Base-by-base conservation (phyloP, 2,797 vertebrate species). In the Tachyglossus aculeatus region DNA sequence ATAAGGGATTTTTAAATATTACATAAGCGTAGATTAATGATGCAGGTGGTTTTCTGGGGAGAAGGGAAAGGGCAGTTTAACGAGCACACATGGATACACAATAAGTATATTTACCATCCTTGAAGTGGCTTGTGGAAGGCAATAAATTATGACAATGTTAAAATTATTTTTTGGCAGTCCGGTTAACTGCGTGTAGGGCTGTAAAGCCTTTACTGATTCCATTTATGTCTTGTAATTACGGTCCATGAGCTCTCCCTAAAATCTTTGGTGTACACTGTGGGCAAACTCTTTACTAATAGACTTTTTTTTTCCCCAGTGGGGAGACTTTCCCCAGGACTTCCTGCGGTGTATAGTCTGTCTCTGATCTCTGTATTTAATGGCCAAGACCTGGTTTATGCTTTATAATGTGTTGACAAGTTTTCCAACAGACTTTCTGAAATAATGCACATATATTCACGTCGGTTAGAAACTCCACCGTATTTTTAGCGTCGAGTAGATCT, bases 341-440 rank as follows among this genome's bases (percentile, higher is more conserved):
- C 88, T 87, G 88, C 79, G 51, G 80, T 80, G 80, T 76, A 78
- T 82, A 88, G 68, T 84, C 82, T 70, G 81, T 79, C 86, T 91
- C 87, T 89, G 86, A 90, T 91, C 88, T 90, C 82, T 68, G 80
- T 76, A 75, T 83, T 89, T 90, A 91, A 92, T 92, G 86, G 89
- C 86, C 85, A 83, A 88, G 83, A 68, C 86, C 87, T 90, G 87
- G 73, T 90, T 89, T 88, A 88, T 90, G 90, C 90, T 90, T 89
- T 91, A 90, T 91, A 90, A 92, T 85, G 90, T 90, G 89, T 90
- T 91, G 88, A 92, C 91, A 91, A 92, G 90, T 93, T 92, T 93
- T 86, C 88, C 88, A 91, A 91, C 90, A 91, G 87, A 89, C 85
- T 91, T 90, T 91, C 88, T 90, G 88, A 89, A 92, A 92, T 92